These are phyloP conservation scores for Dysdera silvatica DNA, from an alignment of 1,140 invertebrate genomes.

Conservation along the genomic window DNA sequence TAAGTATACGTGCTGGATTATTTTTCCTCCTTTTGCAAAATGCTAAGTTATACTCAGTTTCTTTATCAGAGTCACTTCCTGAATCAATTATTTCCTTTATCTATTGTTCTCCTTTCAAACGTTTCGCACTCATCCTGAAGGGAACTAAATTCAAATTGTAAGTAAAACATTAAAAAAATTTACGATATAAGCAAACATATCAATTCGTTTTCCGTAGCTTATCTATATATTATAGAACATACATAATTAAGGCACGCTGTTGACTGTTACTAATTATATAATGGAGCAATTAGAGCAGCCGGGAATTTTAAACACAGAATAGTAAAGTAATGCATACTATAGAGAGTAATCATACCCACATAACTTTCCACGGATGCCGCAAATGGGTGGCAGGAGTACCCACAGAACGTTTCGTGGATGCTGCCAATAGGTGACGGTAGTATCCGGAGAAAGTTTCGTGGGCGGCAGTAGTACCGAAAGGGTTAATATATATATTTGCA, in stretches of 20 bases:
- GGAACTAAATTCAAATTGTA: background rate
- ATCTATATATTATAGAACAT: too few species aligned
- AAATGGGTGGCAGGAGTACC: background rate
- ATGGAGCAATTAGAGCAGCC: too few species aligned
- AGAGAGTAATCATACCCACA: background rate
- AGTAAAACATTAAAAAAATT: constrained; percentile 1
- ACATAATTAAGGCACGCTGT: too few species aligned
- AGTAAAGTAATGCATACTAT: too few species aligned
- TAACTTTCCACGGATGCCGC: background rate
- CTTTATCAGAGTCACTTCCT: background rate
- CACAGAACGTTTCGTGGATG: background rate
- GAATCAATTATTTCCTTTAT: background rate
- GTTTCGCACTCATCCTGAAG: background rate
- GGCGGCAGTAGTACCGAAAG: too few species aligned
- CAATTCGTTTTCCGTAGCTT: background rate
- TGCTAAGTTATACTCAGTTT: background rate
- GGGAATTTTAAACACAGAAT: too few species aligned
- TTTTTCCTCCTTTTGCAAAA: background rate
- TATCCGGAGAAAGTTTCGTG: background rate
- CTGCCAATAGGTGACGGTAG: background rate
- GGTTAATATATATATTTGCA: too few species aligned
- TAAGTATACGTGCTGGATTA: background rate
- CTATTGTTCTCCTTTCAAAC: background rate
- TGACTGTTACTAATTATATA: too few species aligned
- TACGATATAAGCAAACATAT: background rate